Conservation (phyloP, 2,113 vertebrate genomes). For the Neogobius melanostomus region DNA sequence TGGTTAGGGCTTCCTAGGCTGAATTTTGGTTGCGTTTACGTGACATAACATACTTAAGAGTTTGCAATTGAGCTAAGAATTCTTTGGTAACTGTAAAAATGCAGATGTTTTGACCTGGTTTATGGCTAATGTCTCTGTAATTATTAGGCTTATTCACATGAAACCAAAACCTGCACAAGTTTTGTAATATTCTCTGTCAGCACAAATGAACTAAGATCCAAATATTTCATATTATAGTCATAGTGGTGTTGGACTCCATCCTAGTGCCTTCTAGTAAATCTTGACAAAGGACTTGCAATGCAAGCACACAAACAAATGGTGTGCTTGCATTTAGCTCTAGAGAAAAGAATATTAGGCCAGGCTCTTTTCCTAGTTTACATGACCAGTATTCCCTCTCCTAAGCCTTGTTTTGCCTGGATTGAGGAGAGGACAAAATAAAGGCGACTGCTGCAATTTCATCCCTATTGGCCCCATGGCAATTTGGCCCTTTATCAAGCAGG, state of each 20-base stretch:
- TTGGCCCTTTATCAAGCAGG: constrained; percentile 78
- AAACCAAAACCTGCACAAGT: too few species aligned
- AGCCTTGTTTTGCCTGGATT: constrained; percentile 59
- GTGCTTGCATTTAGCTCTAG: constrained; percentile 21
- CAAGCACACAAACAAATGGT: constrained; percentile 14
- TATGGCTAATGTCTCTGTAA: too few species aligned
- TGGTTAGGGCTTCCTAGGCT: too few species aligned
- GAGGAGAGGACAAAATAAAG: constrained; percentile 74
- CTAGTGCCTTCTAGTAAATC: neutral
- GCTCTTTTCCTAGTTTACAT: constrained; percentile 45
- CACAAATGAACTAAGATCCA: too few species aligned
- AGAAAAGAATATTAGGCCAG: constrained; percentile 19
- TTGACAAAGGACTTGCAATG: neutral
- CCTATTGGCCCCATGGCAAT: constrained; percentile 73
- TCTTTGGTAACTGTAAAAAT: too few species aligned
- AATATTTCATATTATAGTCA: too few species aligned
- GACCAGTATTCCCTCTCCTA: constrained; percentile 12
- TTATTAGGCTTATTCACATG: too few species aligned
- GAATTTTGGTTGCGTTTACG: too few species aligned
- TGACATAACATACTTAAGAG: too few species aligned
- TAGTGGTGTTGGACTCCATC: neutral
- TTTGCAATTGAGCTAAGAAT: too few species aligned
- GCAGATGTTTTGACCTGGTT: too few species aligned
- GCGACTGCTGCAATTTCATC: constrained; percentile 74
- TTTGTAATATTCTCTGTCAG: too few species aligned